Evolutionary conservation across 2,888 invertebrate species (phyloP).

Genomic region (Pyralis farinalis): DNA sequence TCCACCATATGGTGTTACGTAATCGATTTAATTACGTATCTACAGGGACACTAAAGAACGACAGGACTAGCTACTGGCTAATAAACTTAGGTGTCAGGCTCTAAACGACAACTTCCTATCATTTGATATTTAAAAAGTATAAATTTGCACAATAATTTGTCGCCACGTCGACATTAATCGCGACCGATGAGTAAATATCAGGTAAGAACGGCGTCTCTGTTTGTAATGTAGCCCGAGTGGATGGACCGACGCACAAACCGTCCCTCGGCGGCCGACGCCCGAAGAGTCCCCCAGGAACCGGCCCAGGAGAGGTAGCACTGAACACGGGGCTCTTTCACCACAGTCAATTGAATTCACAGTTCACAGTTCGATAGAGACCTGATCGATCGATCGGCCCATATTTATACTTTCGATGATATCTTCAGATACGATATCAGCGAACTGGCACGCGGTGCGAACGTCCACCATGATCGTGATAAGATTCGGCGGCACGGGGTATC

Average conservation of each 20-base stretch:
- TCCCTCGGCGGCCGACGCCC: slow-evolving; percentile 8
- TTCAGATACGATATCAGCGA: slow-evolving; percentile 73
- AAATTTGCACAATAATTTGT: too few relatives aligned
- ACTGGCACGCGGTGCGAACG: slow-evolving; percentile 67
- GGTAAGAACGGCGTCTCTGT: too few relatives aligned
- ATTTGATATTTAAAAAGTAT: slow-evolving; percentile 11
- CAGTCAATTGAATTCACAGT: slow-evolving; percentile 62
- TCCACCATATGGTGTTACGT: slow-evolving; percentile 69
- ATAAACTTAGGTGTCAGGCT: too few relatives aligned
- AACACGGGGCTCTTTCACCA: slow-evolving; percentile 33
- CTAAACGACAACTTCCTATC: too few relatives aligned
- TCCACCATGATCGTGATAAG: slow-evolving; percentile 77
- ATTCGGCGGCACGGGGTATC: slow-evolving; percentile 64
- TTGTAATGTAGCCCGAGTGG: too few relatives aligned
- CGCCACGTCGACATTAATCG: neutral
- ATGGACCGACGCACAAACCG: slow-evolving; percentile 26
- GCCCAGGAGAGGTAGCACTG: slow-evolving; percentile 28
- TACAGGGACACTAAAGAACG: slow-evolving; percentile 38
- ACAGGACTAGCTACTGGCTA: slow-evolving; percentile 24
- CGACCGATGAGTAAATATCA: neutral
- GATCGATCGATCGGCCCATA: slow-evolving; percentile 79
- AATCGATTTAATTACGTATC: slow-evolving; percentile 42
- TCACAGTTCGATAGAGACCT: slow-evolving; percentile 73
- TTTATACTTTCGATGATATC: slow-evolving; percentile 79
- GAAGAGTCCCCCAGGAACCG: slow-evolving; percentile 18